Base-by-base conservation (phyloP, 1,140 invertebrate genomes). In the Ptiloglossa arizonensis region DNA sequence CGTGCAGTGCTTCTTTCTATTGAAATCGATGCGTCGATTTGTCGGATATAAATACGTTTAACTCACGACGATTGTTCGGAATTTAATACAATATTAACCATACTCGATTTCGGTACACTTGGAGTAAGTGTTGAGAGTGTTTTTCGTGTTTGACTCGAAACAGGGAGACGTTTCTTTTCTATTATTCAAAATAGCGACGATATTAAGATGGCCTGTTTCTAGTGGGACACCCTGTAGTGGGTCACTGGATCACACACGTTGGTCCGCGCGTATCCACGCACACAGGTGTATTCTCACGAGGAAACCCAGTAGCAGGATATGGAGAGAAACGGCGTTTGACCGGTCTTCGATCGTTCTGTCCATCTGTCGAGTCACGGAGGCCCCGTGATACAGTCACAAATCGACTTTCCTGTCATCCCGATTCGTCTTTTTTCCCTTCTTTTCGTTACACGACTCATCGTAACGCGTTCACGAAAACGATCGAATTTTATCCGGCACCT, bases 181-280 rank as follows among this genome's bases (percentile, higher is more conserved):
- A 13, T 41, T 41, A 41, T 41, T 41, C 13, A 41, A 41, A 41
- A 41, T 41, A 41, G 8, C 41, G 9, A 13, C 9, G 41, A 13
- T 41, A 48, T 48, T 48, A 48, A 48, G 46, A 48, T 48, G 46
- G 41, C 41, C 11, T 41, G 41, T 41, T 41, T 41, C 8, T 41
- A 41, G 41, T 41, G 41, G 41, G 41, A 41, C 41, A 41, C 41
- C 41, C 41, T 69, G 78, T 71, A 80, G 74, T 87, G 76, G 87
- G 87, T 89, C 86, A 87, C 86, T 88, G 86, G 87, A 88, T 87
- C 87, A 80, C 70, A 74, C 72, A 74, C 67, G 72, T 24, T 64
- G 52, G 38, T 35, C 17, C 38, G 57, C n/a, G 69, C 50, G 50
- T 64, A 62, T 48, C 32, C 46, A 68, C 67, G 38, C 57, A 73